Conservation (phyloP, 1,140 invertebrate genomes). For the Eumaeus atala region DNA sequence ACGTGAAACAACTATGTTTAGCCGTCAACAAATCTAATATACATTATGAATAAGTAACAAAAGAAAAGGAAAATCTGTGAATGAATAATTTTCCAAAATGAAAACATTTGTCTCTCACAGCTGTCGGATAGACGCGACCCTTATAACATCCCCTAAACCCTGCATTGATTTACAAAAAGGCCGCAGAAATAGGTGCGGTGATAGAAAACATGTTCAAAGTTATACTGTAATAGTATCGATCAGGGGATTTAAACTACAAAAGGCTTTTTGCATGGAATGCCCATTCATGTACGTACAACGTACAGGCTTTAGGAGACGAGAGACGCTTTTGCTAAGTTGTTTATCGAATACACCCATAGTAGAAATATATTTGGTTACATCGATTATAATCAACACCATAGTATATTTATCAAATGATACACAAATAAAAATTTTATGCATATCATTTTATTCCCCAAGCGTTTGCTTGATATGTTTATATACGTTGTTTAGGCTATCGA, state of each 20-base stretch:
- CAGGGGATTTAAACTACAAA: slow-evolving; percentile 13
- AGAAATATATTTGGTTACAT: too few relatives aligned
- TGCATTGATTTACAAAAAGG: slow-evolving; percentile 50
- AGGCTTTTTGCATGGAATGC: background rate
- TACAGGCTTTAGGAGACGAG: background rate
- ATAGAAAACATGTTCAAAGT: slow-evolving; percentile 37
- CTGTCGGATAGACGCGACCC: slow-evolving; percentile 49
- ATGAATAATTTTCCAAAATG: slow-evolving; percentile 30
- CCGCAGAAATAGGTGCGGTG: slow-evolving; percentile 49
- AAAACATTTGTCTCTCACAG: slow-evolving; percentile 43
- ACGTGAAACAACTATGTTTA: too few relatives aligned
- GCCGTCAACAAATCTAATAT: background rate
- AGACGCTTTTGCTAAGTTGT: background rate
- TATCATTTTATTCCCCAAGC: too few relatives aligned
- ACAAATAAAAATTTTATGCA: too few relatives aligned
- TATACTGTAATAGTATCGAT: slow-evolving; percentile 29
- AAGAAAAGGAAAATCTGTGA: slow-evolving; percentile 12
- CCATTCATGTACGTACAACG: background rate
- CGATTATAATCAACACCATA: too few relatives aligned
- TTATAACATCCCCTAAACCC: slow-evolving; percentile 48
- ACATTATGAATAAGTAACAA: slow-evolving; percentile 3
- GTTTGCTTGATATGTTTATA: too few relatives aligned
- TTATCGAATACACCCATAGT: slow-evolving; percentile 1
- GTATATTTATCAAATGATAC: too few relatives aligned
- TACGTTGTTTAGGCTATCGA: too few relatives aligned